Conservation (phyloP, 2,797 vertebrate genomes). For the Thamnophis elegans region DNA sequence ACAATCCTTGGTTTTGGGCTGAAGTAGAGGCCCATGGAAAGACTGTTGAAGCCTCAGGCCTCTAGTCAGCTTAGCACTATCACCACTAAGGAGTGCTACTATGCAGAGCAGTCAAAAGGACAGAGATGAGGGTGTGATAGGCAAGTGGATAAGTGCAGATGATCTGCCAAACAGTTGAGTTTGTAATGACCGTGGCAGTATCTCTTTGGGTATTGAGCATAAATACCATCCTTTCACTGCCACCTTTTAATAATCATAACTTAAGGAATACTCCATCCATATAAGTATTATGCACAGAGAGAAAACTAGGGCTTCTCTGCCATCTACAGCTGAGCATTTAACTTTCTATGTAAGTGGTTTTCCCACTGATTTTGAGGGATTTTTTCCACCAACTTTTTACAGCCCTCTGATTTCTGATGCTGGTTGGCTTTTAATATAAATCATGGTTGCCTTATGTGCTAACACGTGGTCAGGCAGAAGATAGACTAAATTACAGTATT, state of each 20-base stretch:
- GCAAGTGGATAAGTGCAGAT: background rate
- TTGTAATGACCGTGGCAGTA: background rate
- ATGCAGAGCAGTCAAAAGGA: background rate
- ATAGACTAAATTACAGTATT: background rate
- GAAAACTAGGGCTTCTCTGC: background rate
- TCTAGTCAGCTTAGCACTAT: background rate
- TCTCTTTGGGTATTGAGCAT: background rate
- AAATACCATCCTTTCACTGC: background rate
- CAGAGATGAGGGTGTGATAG: background rate
- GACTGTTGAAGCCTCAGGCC: background rate
- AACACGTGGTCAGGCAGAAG: background rate
- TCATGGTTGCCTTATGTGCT: background rate
- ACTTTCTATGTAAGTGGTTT: background rate
- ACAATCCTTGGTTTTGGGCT: background rate
- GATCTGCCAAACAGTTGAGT: background rate
- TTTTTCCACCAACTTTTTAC: background rate
- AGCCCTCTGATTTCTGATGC: background rate
- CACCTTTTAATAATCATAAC: background rate
- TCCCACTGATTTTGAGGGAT: background rate
- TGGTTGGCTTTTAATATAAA: background rate
- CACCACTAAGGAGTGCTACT: background rate
- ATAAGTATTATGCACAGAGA: background rate
- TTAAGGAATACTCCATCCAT: background rate
- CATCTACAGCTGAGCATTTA: background rate
- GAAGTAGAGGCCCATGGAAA: background rate